Conservation (phyloP, 2,888 invertebrate species). For the Glaucopsyche alexis region DNA sequence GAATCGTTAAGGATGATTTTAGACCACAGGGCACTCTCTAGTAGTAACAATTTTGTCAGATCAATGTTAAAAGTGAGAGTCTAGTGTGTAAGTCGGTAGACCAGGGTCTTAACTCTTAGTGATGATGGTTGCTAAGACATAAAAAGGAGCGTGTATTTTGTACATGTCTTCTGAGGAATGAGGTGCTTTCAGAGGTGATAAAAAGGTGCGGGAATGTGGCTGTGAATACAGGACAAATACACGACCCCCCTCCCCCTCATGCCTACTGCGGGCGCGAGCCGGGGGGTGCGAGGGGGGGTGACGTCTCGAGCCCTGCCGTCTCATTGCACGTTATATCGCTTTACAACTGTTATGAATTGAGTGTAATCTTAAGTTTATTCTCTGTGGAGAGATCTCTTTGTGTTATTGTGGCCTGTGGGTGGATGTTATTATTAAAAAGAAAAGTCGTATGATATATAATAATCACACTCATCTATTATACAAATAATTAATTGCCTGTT, state of each 20-base stretch:
- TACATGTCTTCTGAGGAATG: conserved; percentile 18
- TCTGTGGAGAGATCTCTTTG: conserved; percentile 7
- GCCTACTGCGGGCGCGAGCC: too few relatives aligned
- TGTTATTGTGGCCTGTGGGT: background rate
- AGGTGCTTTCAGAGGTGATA: conserved; percentile 20
- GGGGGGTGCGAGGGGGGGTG: background rate
- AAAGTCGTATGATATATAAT: background rate
- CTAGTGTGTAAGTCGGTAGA: too few relatives aligned
- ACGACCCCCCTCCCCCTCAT: background rate
- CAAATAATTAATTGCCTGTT: background rate
- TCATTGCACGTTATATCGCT: conserved; percentile 17
- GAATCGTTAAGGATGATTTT: too few relatives aligned
- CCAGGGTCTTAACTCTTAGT: background rate
- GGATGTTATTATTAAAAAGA: too few relatives aligned
- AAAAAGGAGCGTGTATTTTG: conserved; percentile 21
- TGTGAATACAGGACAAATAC: conserved; percentile 26
- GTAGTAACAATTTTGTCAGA: too few relatives aligned
- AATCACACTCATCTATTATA: background rate
- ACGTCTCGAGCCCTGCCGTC: conserved; percentile 7
- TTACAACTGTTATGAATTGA: conserved; percentile 22
- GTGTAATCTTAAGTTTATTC: conserved; percentile 14
- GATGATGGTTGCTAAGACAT: conserved; percentile 17
- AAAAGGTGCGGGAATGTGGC: conserved; percentile 18
- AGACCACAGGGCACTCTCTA: too few relatives aligned
- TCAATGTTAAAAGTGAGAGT: too few relatives aligned